Base-by-base conservation (phyloP, 2,113 vertebrate genomes). In the Lota lota region DNA sequence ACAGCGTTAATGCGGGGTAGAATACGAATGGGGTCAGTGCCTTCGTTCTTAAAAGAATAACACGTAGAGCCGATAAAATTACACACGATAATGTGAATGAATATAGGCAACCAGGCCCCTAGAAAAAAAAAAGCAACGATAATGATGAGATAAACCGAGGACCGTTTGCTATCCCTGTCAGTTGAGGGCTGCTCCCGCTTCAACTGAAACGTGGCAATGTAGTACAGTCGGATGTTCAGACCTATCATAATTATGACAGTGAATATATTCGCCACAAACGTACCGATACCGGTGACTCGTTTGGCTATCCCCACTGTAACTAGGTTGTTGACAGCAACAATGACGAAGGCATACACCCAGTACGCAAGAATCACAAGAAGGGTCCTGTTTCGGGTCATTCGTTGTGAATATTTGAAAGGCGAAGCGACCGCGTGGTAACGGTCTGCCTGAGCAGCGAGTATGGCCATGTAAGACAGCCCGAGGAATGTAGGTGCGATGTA, bases 391-490 rank as follows among this genome's bases (percentile, higher is more conserved):
- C 72, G 71, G 50, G 84, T 92, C 88, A 92, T 91, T 65, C 85
- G 88, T 40, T 81, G 83, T 0, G 85, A 79, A 77, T 93, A 93
- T 63, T 79, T 87, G 36, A 92, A 87, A 14, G 91, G 92, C 1
- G 86, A 78, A 0, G 19, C 57, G 16, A 93, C 78, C 0, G 91
- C 90, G 63, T 92, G 91, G 78, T 93, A 93, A 22, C 92, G 75
- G 79, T 93, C 92, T 0, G 91, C 91, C 75, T 93, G 92, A 0
- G 92, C 92, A 0, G 91, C 92, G 69, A 93, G 68, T 51, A 91
- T 87, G 28, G 91, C 91, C 84, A 93, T 91, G 63, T 85, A 92
- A 1, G 92, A 93, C 70, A 94, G 74, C 0, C 93, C 93, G 3
- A 93, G 65, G 36, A 94, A 93, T 0, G 90, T 93, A 54, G 79